Evolutionary conservation across 2,888 invertebrate species (phyloP).

Genomic region (Euphydryas editha): DNA sequence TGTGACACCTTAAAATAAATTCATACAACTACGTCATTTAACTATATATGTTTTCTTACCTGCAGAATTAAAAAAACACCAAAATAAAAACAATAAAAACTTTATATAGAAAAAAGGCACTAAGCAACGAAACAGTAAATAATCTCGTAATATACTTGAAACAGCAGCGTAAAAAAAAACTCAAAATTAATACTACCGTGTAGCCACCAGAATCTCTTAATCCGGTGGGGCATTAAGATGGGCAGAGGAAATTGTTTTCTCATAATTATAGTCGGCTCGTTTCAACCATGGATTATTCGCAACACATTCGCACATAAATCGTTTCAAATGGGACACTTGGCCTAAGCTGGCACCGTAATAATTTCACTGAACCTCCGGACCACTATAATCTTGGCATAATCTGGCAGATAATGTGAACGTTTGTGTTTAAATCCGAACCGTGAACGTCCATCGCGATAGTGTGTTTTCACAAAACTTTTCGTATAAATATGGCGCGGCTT

Average conservation of each 20-base stretch:
- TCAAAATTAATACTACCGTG: conserved; percentile 43
- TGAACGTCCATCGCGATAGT: conserved; percentile 65
- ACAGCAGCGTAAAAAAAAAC: conserved; percentile 33
- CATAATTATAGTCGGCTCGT: conserved; percentile 77
- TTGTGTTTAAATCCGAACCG: conserved; percentile 75
- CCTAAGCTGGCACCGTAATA: conserved; percentile 80
- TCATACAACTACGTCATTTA: background rate
- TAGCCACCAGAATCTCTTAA: conserved; percentile 61
- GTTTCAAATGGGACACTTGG: conserved; percentile 78
- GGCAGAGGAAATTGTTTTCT: conserved; percentile 82
- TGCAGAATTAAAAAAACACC: background rate
- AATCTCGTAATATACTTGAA: conserved; percentile 38
- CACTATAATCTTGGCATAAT: conserved; percentile 82
- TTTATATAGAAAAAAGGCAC: background rate
- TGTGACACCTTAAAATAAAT: background rate
- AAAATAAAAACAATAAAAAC: background rate
- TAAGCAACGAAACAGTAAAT: conserved; percentile 38
- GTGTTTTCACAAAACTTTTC: conserved; percentile 68
- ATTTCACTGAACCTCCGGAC: conserved; percentile 70
- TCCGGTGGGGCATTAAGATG: conserved; percentile 74
- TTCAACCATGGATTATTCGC: conserved; percentile 70
- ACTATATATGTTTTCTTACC: background rate
- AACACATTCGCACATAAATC: conserved; percentile 82
- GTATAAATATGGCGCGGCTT: conserved; percentile 68
- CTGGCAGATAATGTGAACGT: conserved; percentile 80